These are phyloP conservation scores for Seriola quinqueradiata DNA, from an alignment of 2,113 vertebrate species.

Conservation along the genomic window DNA sequence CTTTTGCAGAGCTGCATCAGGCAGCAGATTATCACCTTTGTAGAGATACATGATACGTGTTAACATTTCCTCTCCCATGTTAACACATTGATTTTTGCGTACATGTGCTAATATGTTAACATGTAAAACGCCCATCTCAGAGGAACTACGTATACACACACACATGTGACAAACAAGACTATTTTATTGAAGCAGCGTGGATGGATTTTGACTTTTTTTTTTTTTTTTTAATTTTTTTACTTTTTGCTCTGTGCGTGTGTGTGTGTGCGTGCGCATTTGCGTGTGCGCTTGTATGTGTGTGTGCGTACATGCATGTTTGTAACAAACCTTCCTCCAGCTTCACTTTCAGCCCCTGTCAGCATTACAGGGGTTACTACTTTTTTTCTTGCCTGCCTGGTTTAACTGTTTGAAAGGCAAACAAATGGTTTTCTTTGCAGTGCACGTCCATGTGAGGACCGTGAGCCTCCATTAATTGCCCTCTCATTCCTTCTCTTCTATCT, in stretches of 20 bases:
- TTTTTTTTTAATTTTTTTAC: too few species aligned
- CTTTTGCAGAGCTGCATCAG: not conserved
- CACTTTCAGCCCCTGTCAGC: conserved; percentile 4
- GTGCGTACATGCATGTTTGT: conserved; percentile 25
- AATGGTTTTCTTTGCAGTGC: conserved; percentile 65
- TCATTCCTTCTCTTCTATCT: conserved; percentile 65
- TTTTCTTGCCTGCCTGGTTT: conserved; percentile 58
- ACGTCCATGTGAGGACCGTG: conserved; percentile 40
- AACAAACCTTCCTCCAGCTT: conserved; percentile 23
- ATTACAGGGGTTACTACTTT: conserved; percentile 21
- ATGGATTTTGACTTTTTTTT: not conserved
- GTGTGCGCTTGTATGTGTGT: not conserved
- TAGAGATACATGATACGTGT: conserved; percentile 12
- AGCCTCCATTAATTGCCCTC: conserved; percentile 62
- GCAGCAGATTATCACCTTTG: not conserved
- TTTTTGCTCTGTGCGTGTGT: conserved; percentile 21
- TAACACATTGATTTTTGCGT: not conserved
- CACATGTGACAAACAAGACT: not conserved
- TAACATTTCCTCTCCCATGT: conserved; percentile 46
- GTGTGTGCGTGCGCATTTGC: conserved; percentile 31
- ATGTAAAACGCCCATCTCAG: not conserved
- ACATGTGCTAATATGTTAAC: conserved; percentile 52
- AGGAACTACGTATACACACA: not conserved
- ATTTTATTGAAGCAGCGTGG: not conserved
- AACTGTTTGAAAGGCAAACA: conserved; percentile 51